Base-by-base conservation (phyloP, 2,888 invertebrate genomes). In the Drosophila austrosaltans region DNA sequence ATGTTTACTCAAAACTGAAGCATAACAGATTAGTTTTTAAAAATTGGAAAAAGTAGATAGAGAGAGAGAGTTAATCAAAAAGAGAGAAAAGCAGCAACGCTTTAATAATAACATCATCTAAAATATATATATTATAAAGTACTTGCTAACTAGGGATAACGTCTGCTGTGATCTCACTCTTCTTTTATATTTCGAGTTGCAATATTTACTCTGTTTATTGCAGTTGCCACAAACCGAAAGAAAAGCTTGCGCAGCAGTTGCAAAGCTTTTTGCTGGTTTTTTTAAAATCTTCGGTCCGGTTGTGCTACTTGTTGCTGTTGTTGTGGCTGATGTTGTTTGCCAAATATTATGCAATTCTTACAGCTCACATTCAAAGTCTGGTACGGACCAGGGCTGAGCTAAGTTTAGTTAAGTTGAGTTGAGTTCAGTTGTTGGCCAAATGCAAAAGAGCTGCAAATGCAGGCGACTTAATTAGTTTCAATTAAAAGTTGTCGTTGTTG, bases 271-370 rank as follows among this genome's bases (percentile, higher is more conserved):
- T 25, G 60, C 53, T 58, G 36, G 22, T 1, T 6, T 20, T 42
- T 53, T 8, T 32, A 53, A 44, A 40, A 66, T 12, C 64, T 20
- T 6, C 77, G n/a, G 72, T 70, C 72, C 66, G 71, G 76, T 71
- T 71, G 71, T 56, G 60, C 63, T 56, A 72, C 66, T 69, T 66
- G 76, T 66, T 62, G 62, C 16, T 66, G 67, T 3, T 67, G 40
- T 39, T 66, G 57, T 57, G 4, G 76, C 62, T 75, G 66, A 72
- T 63, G 71, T 53, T 64, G 54, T 65, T 72, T 72, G 81, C 82
- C 76, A 82, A 86, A 79, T 77, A 72, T 85, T 85, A 84, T 86
- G 85, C 84, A 85, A 85, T 73, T 85, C 63, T 73, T 71, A 63
- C 68, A 66, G 64, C 71, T 28, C 36, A 48, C 48, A 54, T 22